These are phyloP conservation scores for zebrafish (Danio rerio) DNA, from an alignment of 2,113 vertebrate genomes.

Conservation along the genomic window GRCz12tu NC_133180.1:30636001-30636500, in stretches of 20 bases:
- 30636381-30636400: constrained; percentile 28
- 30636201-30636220: background rate
- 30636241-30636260: constrained; percentile 31
- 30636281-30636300: constrained; percentile 45
- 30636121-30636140: background rate
- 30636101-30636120: background rate
- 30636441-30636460: background rate
- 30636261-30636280: constrained; percentile 23
- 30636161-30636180: background rate
- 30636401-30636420: background rate
- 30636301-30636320: constrained; percentile 43
- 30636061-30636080: background rate
- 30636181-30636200: constrained; percentile 14
- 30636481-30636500: background rate
- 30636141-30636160: background rate
- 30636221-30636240: background rate
- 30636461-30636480: background rate
- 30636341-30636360: constrained; percentile 7
- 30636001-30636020: no score
- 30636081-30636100: background rate
- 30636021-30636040: no score
- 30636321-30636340: constrained; percentile 36
- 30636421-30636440: background rate
- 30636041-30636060: background rate
- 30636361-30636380: background rate